A percentile compares a stretch with the other conserved stretches of the same genome.
These are phyloP conservation scores for Ataeniobius toweri DNA, from an alignment of 2,797 vertebrate genomes.

Conservation along the genomic window DNA sequence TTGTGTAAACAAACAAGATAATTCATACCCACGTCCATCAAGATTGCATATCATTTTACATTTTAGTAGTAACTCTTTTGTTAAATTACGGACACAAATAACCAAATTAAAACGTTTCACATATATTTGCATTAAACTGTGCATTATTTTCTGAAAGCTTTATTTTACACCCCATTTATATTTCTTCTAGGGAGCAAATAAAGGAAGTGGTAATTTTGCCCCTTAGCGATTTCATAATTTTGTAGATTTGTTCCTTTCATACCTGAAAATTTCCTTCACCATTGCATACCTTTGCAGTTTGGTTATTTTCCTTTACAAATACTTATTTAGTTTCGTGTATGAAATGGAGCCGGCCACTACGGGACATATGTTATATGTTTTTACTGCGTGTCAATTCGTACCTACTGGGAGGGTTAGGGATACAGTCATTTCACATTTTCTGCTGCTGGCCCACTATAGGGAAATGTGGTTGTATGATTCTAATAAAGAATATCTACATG, in stretches of 20 bases:
- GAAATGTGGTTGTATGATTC: neutral
- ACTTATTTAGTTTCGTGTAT: too few relatives aligned
- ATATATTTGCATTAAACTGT: neutral
- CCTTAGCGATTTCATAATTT: neutral
- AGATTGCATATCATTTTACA: neutral
- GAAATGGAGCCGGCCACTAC: neutral
- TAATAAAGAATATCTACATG: neutral
- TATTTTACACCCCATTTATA: neutral
- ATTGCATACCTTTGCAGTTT: neutral
- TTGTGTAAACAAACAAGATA: neutral
- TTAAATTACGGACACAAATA: too few relatives aligned
- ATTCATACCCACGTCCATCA: neutral
- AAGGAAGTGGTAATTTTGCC: neutral
- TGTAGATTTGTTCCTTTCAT: neutral
- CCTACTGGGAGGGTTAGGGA: neutral
- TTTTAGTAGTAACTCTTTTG: too few relatives aligned
- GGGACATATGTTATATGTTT: too few relatives aligned
- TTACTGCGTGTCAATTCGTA: too few relatives aligned
- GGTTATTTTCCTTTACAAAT: neutral
- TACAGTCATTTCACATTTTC: neutral
- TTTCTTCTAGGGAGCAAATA: neutral
- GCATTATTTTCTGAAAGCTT: neutral
- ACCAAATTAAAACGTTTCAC: neutral
- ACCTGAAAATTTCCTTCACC: neutral
- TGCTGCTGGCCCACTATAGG: neutral